A percentile compares a stretch with the other conserved stretches of the same genome.
phyloP scores from a whole-genome alignment of 2,888 invertebrate species.

The Priocnemis perturbator region DNA sequence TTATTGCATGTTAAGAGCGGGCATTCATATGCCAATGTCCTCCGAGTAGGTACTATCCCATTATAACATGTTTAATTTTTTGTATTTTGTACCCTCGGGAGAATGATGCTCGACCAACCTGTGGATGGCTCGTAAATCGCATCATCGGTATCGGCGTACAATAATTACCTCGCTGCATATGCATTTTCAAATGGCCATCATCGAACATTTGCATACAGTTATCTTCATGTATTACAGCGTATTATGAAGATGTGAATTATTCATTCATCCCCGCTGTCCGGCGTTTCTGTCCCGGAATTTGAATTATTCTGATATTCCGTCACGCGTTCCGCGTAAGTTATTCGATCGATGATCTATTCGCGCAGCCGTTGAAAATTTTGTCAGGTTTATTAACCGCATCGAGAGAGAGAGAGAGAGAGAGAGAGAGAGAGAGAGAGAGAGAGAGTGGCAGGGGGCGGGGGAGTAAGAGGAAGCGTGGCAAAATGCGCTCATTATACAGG shows the following conservation, averaged over 20 bases:
- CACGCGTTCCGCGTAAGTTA: slow-evolving; percentile 2
- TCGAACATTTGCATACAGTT: not conserved
- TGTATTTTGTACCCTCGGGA: no score
- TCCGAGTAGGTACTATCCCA: no score
- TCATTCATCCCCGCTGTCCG: not conserved
- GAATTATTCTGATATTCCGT: slow-evolving; percentile 5
- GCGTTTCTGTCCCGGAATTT: slow-evolving; percentile 3
- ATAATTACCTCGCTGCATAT: not conserved
- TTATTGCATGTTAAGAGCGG: no score
- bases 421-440: slow-evolving; percentile 24
- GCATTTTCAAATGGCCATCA: slow-evolving; percentile 5
- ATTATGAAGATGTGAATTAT: slow-evolving; percentile 8
- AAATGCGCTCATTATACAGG: slow-evolving; percentile 51
- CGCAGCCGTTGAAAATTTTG: no score
- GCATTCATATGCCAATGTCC: no score
- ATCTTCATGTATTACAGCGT: not conserved
- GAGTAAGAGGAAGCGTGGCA: slow-evolving; percentile 50
- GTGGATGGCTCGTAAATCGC: no score
- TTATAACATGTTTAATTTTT: no score
- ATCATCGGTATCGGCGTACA: not conserved
- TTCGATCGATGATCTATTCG: no score
- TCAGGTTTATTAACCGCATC: no score
- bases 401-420: slow-evolving; percentile 21
- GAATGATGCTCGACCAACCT: no score
- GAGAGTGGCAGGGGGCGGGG: slow-evolving; percentile 61